Percentiles rank a stretch among this genome's conserved stretches.
Evolutionary conservation across 2,797 vertebrate species (phyloP).

Genomic region (Myripristis murdjan): DNA sequence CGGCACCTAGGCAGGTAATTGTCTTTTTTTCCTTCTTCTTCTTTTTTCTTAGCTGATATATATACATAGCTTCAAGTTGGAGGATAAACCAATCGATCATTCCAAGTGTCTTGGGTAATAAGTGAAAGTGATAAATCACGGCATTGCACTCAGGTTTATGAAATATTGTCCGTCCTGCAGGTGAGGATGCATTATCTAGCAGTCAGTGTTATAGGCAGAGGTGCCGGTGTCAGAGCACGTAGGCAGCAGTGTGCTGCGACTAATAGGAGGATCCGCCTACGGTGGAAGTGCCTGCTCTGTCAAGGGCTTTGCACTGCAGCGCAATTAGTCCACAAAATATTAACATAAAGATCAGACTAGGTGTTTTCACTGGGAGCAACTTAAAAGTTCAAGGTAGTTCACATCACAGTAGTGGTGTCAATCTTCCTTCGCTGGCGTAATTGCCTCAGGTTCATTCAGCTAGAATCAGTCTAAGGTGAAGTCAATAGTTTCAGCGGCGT

Average conservation of each 20-base stretch:
- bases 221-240: constrained; percentile 42
- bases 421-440: constrained; percentile 60
- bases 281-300: constrained; percentile 56
- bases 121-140: constrained; percentile 74
- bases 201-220: constrained; percentile 42
- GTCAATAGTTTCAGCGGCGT: constrained; percentile 60
- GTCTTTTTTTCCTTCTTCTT: constrained; percentile 38
- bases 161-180: constrained; percentile 70
- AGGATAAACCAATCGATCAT: constrained; percentile 78
- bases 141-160: constrained; percentile 76
- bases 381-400: constrained; percentile 73
- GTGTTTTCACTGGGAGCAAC: constrained; percentile 43
- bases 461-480: constrained; percentile 57
- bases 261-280: constrained; percentile 63
- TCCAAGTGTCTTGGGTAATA: constrained; percentile 75
- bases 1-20: constrained; percentile 64
- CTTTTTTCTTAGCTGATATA: constrained; percentile 44
- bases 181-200: constrained; percentile 62
- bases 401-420: constrained; percentile 39
- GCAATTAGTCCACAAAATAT: constrained; percentile 69
- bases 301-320: constrained; percentile 54
- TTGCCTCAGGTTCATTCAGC: constrained; percentile 61
- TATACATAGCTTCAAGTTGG: constrained; percentile 68
- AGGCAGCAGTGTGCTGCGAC: constrained; percentile 36
- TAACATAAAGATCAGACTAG: constrained; percentile 53